A percentile compares a stretch with the other conserved stretches of the same genome.
These are phyloP conservation scores for Tinea trinotella DNA, from an alignment of 2,888 invertebrate genomes.

Conservation along the genomic window DNA sequence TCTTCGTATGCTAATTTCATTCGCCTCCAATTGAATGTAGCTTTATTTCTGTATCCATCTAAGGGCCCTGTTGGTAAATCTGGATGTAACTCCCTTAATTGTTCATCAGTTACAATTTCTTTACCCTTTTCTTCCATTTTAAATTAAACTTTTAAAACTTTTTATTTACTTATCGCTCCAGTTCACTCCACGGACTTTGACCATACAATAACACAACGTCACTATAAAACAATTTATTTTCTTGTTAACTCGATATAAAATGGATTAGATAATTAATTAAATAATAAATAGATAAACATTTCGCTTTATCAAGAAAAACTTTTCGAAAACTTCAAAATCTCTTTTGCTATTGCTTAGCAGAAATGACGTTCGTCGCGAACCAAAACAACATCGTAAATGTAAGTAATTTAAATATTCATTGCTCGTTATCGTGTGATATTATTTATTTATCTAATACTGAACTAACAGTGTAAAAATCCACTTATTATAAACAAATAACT, in stretches of 20 bases:
- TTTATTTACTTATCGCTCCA: neutral
- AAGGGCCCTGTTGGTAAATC: slow-evolving; percentile 77
- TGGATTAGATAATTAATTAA: slow-evolving; percentile 7
- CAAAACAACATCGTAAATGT: too few species aligned
- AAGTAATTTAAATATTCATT: too few species aligned
- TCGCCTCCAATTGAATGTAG: slow-evolving; percentile 79
- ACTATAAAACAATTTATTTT: neutral
- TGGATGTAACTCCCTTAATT: slow-evolving; percentile 58
- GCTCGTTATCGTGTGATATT: too few species aligned
- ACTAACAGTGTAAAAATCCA: too few species aligned
- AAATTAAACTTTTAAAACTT: neutral
- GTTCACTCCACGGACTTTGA: slow-evolving; percentile 7
- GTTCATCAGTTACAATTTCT: slow-evolving; percentile 35
- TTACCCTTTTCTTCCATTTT: slow-evolving; percentile 24
- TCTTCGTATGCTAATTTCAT: slow-evolving; percentile 57
- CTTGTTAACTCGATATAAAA: neutral
- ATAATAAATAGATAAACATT: neutral
- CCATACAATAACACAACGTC: neutral
- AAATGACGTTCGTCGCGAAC: neutral
- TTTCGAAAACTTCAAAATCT: neutral
- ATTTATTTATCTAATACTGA: too few species aligned
- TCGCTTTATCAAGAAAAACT: slow-evolving; percentile 7
- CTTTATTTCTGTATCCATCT: slow-evolving; percentile 74
- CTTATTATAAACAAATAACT: too few species aligned
- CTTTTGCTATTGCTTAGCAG: neutral